Evolutionary conservation across 2,797 vertebrate species (phyloP), one percentile per base, ranked within the genome.

Genomic region (Botia almorhae): DNA sequence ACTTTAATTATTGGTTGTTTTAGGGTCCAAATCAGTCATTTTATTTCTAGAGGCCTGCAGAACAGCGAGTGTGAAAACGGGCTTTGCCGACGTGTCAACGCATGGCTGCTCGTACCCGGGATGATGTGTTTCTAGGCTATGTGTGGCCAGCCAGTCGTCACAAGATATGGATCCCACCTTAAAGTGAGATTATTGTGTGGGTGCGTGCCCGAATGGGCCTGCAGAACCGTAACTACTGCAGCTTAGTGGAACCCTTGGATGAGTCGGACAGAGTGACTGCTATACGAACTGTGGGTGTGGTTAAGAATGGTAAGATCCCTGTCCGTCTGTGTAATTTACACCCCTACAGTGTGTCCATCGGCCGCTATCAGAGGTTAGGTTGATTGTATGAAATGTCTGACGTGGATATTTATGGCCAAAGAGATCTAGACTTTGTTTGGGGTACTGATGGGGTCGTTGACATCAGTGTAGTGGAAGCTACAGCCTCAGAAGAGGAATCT

Each of bases 1-100:
- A 19, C 77, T 8, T 51, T 78, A 6, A 53, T 83, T 1, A 14
- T 75, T 50, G 64, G 76, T 16, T 82, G 5, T 76, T 70, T n/a
- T 46, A 60, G 33, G 43, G 39, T 8, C 1, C 1, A 2, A 11
- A 8, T 39, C 17, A 65, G 17, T 26, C 4, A n/a, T 19, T 0
- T 65, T 1, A 0, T 65, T 65, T 36, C 63, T 36, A 33, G 39
- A 8, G 16, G 23, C 29, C 63, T 2, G 7, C 7, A 65, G 63
- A 65, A 36, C 23, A 68, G 23, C 16, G 51, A 21, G 36, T n/a
- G 11, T 76, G 80, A 53, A 21, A 46, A 14, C 11, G 17, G 6
- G 55, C 65, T 6, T 61, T 70, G 17, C 53, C 36, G 1, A 4
- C n/a, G 0, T 76, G 73, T 16, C 56, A 65, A 17, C 5, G 7